Evolutionary conservation across 2,113 vertebrate species (phyloP).

Genomic region (Panthera leo): DNA sequence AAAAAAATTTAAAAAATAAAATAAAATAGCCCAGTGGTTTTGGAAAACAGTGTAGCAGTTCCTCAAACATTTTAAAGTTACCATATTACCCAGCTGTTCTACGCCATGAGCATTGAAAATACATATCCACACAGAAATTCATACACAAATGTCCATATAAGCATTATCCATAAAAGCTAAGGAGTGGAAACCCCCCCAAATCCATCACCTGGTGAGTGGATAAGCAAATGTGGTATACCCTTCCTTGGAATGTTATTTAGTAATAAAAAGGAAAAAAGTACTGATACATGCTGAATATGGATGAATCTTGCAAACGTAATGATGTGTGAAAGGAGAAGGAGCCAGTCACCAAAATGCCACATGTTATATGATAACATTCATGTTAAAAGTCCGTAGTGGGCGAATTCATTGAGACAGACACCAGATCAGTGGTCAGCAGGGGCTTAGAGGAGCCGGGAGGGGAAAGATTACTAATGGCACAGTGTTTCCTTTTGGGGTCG

Average conservation of each 20-base stretch:
- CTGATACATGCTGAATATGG: no score
- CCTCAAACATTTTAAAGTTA: not conserved
- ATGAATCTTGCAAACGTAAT: not conserved
- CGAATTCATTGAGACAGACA: not conserved
- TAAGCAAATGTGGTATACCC: no score
- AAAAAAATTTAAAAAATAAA: no score
- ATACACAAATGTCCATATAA: not conserved
- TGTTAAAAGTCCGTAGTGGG: accelerated
- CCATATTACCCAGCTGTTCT: not conserved
- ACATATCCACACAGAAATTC: not conserved
- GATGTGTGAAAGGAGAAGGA: not conserved
- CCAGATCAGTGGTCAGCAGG: not conserved
- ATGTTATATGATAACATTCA: not conserved
- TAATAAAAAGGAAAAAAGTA: not conserved
- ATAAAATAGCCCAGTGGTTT: not conserved
- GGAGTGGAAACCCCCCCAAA: not conserved
- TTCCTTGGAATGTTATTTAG: not conserved
- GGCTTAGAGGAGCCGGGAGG: not conserved
- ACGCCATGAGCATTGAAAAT: not conserved
- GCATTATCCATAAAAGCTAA: not conserved
- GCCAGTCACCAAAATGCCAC: not conserved
- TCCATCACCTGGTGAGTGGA: accelerated
- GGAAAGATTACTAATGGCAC: no score
- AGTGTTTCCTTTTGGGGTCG: not conserved
- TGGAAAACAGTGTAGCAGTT: not conserved